phyloP scores from a whole-genome alignment of 53 echinoderm and acorn worm genomes.

The Echinometra lucunter region DNA sequence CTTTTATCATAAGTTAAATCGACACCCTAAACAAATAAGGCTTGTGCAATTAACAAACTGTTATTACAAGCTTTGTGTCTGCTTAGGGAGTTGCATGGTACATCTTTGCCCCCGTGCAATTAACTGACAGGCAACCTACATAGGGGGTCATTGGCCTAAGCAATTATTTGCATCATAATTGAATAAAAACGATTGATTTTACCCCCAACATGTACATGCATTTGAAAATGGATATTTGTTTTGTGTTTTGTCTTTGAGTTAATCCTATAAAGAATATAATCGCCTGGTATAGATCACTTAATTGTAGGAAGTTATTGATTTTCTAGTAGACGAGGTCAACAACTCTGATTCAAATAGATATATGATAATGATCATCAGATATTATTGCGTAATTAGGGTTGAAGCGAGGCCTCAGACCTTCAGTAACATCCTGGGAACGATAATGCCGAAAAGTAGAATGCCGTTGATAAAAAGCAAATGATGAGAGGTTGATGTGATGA shows the following conservation, averaged over 20 bases:
- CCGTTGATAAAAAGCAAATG: not conserved
- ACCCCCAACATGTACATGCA: not conserved
- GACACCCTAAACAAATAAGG: constrained; percentile 8
- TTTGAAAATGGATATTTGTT: constrained; percentile 21
- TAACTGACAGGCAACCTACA: not conserved
- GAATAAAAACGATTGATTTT: constrained; percentile 47
- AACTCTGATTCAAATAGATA: constrained; percentile 22
- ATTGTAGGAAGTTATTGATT: constrained; percentile 36
- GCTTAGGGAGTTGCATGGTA: not conserved
- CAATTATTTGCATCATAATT: constrained; percentile 2
- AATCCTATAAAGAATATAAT: constrained; percentile 43
- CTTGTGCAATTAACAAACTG: not conserved
- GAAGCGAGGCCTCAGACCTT: not conserved
- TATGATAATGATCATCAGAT: not conserved
- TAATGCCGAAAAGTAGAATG: not conserved
- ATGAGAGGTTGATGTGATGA: not conserved
- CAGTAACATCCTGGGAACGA: not conserved
- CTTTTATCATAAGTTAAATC: constrained; percentile 45
- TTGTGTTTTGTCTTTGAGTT: not conserved
- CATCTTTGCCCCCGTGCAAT: constrained; percentile 2
- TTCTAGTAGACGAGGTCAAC: constrained; percentile 29
- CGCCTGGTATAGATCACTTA: not conserved
- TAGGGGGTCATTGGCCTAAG: not conserved
- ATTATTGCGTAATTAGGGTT: constrained; percentile 28
- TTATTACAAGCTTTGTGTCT: constrained; percentile 27